Evolutionary conservation across 1,140 invertebrate genomes (phyloP), one percentile per base, ranked within the genome.

Genomic region (Euura lappo): DNA sequence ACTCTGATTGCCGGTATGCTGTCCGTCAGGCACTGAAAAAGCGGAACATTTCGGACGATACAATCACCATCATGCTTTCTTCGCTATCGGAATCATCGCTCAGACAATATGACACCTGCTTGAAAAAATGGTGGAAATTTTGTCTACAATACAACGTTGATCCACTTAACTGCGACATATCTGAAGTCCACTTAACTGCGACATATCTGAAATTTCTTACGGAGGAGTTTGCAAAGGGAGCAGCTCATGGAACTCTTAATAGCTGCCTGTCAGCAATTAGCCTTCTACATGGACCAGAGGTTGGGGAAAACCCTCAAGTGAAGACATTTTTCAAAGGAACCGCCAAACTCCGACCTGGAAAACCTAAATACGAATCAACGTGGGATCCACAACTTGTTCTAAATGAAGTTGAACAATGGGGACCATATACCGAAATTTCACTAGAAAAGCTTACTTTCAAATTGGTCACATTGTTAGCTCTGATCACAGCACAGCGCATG

Each of bases 311-410:
- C 13, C 6, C 46, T 4, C 2, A n/a, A 44, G 42, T 69, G 11
- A 47, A 42, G n/a, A 68, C 45, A 43, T 47, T 72, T 6, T 47
- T 72, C n/a, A 72, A 72, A 13, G 71, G 71, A 1, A 68, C 69
- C 10, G 6, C 47, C 11, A 72, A 72, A 13, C 45, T 68, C 42
- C 42, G 72, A 71, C 73, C 69, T 3, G 51, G 6, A 3, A 74
- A 68, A 43, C 73, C 73, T 6, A 74, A 65, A 28, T 74, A 74
- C 60, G 69, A 74, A 7, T 51, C 66, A 43, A 74, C 64, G 47
- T 71, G 68, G 66, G 45, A 67, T 42, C 60, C 28, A 28, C 28
- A 28, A 28, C 28, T 28, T 28, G 28, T 28, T 28, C 28, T 28
- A 28, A 1, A 28, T 66, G 11, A 7, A 51, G 47, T 51, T 51